Evolutionary conservation across 2,797 vertebrate genomes (phyloP).

Genomic region (Epinephelus coioides): DNA sequence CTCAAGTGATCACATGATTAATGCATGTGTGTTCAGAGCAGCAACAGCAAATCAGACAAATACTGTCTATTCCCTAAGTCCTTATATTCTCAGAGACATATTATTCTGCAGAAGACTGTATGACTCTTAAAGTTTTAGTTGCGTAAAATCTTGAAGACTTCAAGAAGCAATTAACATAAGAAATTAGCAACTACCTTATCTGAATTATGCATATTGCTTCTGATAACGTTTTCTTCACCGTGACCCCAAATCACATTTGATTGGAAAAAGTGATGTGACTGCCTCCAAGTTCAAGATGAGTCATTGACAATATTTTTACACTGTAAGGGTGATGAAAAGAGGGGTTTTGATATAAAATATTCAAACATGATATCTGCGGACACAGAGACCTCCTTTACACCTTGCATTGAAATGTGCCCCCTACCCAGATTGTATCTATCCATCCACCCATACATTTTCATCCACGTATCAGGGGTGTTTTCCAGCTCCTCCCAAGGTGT

Average conservation of each 20-base stretch:
- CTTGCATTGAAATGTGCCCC: no score
- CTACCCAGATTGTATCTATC: no score
- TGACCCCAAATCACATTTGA: background rate
- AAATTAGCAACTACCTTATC: background rate
- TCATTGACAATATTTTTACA: background rate
- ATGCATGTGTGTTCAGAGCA: slow-evolving; percentile 2
- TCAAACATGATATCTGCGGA: background rate
- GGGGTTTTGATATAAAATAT: no score
- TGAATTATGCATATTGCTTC: background rate
- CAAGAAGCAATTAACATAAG: background rate
- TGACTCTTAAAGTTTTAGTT: background rate
- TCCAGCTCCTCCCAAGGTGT: no score
- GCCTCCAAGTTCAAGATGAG: background rate
- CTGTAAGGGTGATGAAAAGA: background rate
- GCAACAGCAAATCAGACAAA: background rate
- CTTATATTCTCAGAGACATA: background rate
- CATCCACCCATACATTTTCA: no score
- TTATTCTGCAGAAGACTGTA: background rate
- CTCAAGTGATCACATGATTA: slow-evolving; percentile 11
- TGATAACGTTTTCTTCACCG: background rate
- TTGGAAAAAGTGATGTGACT: background rate
- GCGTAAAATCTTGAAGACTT: background rate
- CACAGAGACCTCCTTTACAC: background rate
- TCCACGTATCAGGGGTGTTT: no score
- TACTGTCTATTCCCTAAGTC: background rate